Percentiles rank a stretch among this genome's conserved stretches.
Conservation (phyloP, 2,113 vertebrate species). For the Natator depressus region DNA sequence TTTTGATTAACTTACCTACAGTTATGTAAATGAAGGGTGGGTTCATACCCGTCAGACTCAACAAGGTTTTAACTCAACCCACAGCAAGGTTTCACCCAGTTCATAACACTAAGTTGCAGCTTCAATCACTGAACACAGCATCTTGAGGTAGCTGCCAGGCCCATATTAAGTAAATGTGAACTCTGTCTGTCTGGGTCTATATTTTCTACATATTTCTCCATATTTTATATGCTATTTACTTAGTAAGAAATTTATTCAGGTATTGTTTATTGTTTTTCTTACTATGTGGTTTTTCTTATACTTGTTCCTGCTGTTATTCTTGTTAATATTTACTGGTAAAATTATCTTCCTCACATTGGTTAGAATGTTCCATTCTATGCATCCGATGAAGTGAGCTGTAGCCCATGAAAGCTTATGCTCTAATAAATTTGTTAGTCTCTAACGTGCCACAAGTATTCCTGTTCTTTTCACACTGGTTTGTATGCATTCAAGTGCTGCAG, state of each 20-base stretch:
- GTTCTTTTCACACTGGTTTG: too few species aligned
- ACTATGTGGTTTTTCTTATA: neutral
- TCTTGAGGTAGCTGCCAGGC: neutral
- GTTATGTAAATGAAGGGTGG: too few species aligned
- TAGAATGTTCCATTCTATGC: too few species aligned
- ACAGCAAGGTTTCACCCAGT: too few species aligned
- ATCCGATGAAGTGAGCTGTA: too few species aligned
- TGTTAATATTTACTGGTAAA: slow-evolving; percentile 24
- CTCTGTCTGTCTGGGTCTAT: neutral
- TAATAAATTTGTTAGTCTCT: too few species aligned
- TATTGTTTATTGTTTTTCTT: slow-evolving; percentile 22
- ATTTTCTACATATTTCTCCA: neutral
- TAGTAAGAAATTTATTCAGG: slow-evolving; percentile 1
- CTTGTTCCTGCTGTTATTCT: neutral
- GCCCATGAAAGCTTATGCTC: too few species aligned
- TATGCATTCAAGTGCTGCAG: accelerated
- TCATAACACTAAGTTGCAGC: neutral
- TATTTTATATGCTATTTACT: neutral
- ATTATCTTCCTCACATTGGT: neutral
- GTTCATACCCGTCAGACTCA: too few species aligned
- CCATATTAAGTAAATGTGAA: neutral
- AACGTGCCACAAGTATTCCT: too few species aligned
- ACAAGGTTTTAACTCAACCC: too few species aligned
- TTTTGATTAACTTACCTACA: too few species aligned
- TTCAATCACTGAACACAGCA: neutral